A percentile compares a stretch with the other conserved stretches of the same genome.
Evolutionary conservation across 2,797 vertebrate genomes (phyloP).

Genomic region (Protonibea diacanthus): DNA sequence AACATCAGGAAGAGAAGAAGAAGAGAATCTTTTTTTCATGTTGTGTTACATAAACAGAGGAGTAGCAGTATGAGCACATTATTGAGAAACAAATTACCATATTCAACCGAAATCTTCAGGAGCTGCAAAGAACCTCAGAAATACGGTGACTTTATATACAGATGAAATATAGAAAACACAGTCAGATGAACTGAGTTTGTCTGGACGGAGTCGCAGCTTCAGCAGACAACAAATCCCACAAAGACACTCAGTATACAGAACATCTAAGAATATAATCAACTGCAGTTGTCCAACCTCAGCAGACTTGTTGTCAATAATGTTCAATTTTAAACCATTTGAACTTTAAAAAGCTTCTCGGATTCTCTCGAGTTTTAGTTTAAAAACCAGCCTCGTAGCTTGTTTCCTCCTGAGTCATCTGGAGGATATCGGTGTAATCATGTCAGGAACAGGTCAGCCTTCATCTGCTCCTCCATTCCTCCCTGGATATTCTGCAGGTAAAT

Average conservation of each 20-base stretch:
- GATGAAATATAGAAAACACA: not conserved
- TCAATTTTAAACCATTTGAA: not conserved
- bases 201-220: no score
- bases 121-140: not conserved
- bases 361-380: not conserved
- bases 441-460: constrained; percentile 34
- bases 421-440: constrained; percentile 14
- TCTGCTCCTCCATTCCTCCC: constrained; percentile 35
- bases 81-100: not conserved
- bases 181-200: no score
- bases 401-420: not conserved
- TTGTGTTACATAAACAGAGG: no score
- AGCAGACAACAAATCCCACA: not conserved
- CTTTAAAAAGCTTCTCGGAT: not conserved
- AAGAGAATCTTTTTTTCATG: no score
- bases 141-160: not conserved
- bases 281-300: not conserved
- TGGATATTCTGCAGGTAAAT: constrained; percentile 59
- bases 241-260: no score
- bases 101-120: no score
- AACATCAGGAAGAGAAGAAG: no score
- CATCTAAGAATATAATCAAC: not conserved
- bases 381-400: not conserved
- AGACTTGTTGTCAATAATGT: not conserved
- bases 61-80: not conserved